Conservation (phyloP, 2,888 invertebrate genomes). For the Emmelina monodactyla region DNA sequence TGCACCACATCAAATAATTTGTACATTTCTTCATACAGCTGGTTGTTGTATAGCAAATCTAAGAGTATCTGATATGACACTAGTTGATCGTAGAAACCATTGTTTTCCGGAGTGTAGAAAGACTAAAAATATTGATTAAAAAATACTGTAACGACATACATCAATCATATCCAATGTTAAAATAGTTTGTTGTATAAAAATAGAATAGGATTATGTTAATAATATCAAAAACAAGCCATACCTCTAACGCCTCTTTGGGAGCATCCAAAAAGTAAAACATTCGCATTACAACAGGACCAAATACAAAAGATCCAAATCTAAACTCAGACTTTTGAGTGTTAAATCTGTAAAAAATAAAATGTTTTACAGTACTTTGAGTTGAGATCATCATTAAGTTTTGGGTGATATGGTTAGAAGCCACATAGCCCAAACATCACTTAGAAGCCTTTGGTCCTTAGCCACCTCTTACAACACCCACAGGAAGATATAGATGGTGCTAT, state of each 20-base stretch:
- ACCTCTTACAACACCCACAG: too few species aligned
- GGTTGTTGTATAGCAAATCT: constrained; percentile 74
- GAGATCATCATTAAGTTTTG: too few species aligned
- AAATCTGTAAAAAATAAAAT: constrained; percentile 68
- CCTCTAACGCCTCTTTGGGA: constrained; percentile 70
- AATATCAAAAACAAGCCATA: constrained; percentile 19
- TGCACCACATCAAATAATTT: constrained; percentile 69
- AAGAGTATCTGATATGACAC: constrained; percentile 72
- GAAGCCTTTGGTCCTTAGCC: too few species aligned
- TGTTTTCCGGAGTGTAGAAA: constrained; percentile 68
- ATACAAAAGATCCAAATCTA: constrained; percentile 80
- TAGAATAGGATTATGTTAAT: neutral
- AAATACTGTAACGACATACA: neutral
- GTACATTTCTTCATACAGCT: constrained; percentile 72
- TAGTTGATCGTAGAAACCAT: constrained; percentile 77
- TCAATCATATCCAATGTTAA: too few species aligned
- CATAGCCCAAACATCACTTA: too few species aligned
- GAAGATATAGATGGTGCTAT: too few species aligned
- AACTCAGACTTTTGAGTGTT: constrained; percentile 73
- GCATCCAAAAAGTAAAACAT: constrained; percentile 75
- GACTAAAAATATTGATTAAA: constrained; percentile 63
- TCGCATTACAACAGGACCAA: constrained; percentile 86
- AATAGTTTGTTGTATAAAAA: too few species aligned
- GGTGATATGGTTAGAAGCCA: too few species aligned
- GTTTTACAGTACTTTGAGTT: too few species aligned